Base-by-base conservation (phyloP, 2,113 vertebrate genomes). In the Antidorcas marsupialis region DNA sequence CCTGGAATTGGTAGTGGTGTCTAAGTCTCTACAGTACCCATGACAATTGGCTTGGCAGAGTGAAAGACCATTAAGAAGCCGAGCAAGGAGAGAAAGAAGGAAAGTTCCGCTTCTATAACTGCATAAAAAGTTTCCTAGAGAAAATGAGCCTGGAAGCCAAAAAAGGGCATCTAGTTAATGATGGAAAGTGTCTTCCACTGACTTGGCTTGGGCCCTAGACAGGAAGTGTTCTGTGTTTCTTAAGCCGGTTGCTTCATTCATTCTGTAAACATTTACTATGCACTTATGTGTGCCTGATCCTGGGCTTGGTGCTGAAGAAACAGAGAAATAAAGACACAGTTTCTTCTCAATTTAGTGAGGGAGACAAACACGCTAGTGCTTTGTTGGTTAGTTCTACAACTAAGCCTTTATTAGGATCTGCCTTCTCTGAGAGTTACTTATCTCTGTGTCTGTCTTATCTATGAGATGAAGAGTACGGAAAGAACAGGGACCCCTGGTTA, bases 11-110 rank as follows among this genome's bases (percentile, higher is more conserved):
- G 62, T 17, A 45, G 16, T 87, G 67, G 82, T 83, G 74, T 79
- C 79, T 92, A 43, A 84, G 71, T 88, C 95, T 97, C 91, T 23
- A 16, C 39, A n/a, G 86, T 87, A 95, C 93, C 97, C 97, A 62
- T 87, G 97, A 94, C 83, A 74, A 97, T 93, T 67, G 67, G 33
- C 67, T 96, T 94, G 95, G 91, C 91, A 93, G 96, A 91, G 86
- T 1, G 52, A 91, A 88, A 84, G 91, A 67, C 94, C 93, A 93
- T 97, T 96, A 98, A 74, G 93, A 82, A 97, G 39, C 78, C 3
- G 52, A 95, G 62, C 5, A 7, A 76, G 15, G 43, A 71, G 83
- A 89, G 82, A 93, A 92, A 97, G 50, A 30, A 89, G 60, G 67
- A 88, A 82, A 76, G 57, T 67, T 57, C 47, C 6, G 30, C 43